phyloP scores from a whole-genome alignment of 2,797 vertebrate species.

The Poliocrania exsul region DNA sequence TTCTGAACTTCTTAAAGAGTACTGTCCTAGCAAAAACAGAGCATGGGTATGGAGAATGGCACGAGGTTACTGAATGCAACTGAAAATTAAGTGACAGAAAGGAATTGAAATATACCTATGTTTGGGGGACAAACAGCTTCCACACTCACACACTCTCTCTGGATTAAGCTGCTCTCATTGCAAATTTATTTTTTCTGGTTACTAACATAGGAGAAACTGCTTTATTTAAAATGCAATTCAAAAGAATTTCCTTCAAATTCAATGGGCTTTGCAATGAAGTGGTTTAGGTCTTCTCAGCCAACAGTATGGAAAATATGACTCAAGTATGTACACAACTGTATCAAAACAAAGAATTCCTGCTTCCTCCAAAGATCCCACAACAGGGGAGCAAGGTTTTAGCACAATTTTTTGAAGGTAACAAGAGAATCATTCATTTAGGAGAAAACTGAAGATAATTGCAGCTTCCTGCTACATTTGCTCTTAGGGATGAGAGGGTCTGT shows the following conservation, averaged over 20 bases:
- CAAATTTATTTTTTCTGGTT: background rate
- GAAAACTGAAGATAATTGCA: background rate
- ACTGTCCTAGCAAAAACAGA: background rate
- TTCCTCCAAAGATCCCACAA: background rate
- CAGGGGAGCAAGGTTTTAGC: background rate
- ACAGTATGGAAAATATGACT: background rate
- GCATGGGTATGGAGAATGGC: background rate
- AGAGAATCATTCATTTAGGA: background rate
- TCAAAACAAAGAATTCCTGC: background rate
- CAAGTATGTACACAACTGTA: background rate
- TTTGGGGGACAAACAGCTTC: background rate
- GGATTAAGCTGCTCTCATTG: background rate
- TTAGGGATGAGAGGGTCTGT: background rate
- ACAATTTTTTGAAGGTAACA: background rate
- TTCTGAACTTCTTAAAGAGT: background rate
- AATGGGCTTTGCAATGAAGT: background rate
- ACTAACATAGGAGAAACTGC: background rate
- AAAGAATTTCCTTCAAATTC: background rate
- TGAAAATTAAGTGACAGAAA: background rate
- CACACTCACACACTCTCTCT: background rate
- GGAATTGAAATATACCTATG: background rate
- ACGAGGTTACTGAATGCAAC: background rate
- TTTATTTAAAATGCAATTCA: background rate
- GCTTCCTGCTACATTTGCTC: background rate
- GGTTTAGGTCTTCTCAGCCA: background rate